Base-by-base conservation (phyloP, 2,797 vertebrate species). In the Silurus aristotelis region DNA sequence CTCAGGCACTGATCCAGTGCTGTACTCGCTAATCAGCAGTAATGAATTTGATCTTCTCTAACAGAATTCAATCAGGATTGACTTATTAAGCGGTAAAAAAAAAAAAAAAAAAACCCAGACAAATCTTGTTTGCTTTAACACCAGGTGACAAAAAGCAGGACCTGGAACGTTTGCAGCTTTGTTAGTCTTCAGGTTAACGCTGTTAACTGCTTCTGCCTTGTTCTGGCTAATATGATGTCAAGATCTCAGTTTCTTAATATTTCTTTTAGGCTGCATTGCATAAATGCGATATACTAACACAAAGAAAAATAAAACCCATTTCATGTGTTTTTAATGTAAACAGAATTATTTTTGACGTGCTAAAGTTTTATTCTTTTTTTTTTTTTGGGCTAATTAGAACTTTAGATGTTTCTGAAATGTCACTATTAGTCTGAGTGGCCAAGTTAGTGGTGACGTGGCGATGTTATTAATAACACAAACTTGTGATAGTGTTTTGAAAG, bases 71-170 rank as follows among this genome's bases (percentile, higher is more conserved):
- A 88, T 87, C 90, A 91, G 89, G 87, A 85, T 75, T 87, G 75
- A 84, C 68, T 92, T 83, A 90, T 84, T 88, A 84, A 71, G n/a
- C 20, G 20, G 88, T 91, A 87, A 71, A 87, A 56, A 89, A 88
- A 84, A 25, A 25, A 55, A 14, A 43, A 71, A 43, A 22, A n/a
- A 0, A 73, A 55, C 19, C 76, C 63, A 67, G 76, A 90, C 80
- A 91, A 91, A 89, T 79, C 89, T 85, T 76, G 83, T 89, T 89
- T 87, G 60, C 91, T 91, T 91, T 66, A 89, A 90, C 85, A 71
- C 38, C 61, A 85, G 68, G 78, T 91, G 68, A 25, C 85, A 61
- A 61, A 70, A 70, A 52, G 82, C 75, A 79, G 76, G 90, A 85
- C 84, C 84, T 22, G 55, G 14, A 25, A 38, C 6, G 25, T 79